Base-by-base conservation (phyloP, 2,888 invertebrate genomes). In the Automeris io region DNA sequence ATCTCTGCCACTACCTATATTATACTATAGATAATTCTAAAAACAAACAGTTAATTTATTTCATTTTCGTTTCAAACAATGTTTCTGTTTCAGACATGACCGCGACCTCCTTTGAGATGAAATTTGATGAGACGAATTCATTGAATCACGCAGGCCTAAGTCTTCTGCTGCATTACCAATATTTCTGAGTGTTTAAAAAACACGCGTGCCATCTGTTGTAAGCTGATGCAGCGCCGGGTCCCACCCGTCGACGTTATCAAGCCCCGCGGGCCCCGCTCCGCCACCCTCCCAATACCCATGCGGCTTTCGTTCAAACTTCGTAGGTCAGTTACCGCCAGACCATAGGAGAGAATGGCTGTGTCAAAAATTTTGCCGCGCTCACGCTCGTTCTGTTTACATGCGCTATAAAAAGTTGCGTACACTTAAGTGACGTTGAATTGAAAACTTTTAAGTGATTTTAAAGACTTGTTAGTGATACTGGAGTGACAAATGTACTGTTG, bases 241-340 rank as follows among this genome's bases (percentile, higher is more conserved):
- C 76, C 80, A 80, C 77, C 76, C 73, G 69, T 61, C 67, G 62
- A 60, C 65, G 59, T 60, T 69, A 71, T 65, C 63, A 64, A 65
- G 64, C 60, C 70, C 67, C 52, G 68, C 66, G 43, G 61, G 46
- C 67, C 70, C 73, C 73, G 66, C 75, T 59, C 53, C 42, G 53
- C 54, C 53, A 54, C 58, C 64, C 65, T 57, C 52, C 58, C 64
- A 58, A 72, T 70, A 78, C 75, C 80, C 83, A 79, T 81, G 81
- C 83, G 82, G 83, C 83, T 83, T 83, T 82, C 80, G 80, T 81
- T 80, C 82, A 85, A 85, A 85, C 86, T 86, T 87, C 86, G 86
- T 85, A 87, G 87, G 87, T 87, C 87, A 87, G 87, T 87, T 87
- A 87, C 87, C 85, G 87, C 81, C 81, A 80, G 82, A 86, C 83